Evolutionary conservation across 2,888 invertebrate genomes (phyloP).

Genomic region (Cheilosia variabilis): DNA sequence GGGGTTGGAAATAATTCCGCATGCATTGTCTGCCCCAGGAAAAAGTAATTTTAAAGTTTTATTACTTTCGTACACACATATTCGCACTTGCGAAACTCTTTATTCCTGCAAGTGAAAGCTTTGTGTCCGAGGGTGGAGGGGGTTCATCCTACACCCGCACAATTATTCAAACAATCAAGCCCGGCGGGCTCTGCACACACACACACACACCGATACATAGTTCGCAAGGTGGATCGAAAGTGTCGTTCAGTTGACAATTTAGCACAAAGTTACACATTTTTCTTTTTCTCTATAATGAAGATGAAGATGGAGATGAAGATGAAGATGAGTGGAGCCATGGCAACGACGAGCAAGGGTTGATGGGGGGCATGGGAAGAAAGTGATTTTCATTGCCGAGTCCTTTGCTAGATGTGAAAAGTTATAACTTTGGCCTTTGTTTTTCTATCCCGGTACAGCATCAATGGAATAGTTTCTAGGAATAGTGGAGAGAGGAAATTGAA

Average conservation of each 20-base stretch:
- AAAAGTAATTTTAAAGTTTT: slow-evolving; percentile 75
- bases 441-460: slow-evolving; percentile 23
- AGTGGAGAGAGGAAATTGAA: slow-evolving; percentile 54
- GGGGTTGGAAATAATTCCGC: slow-evolving; percentile 48
- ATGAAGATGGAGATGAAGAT: slow-evolving; percentile 52
- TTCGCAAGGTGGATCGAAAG: slow-evolving; percentile 62
- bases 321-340: slow-evolving; percentile 28
- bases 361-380: slow-evolving; percentile 16
- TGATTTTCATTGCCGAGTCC: slow-evolving; percentile 53
- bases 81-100: slow-evolving; percentile 51
- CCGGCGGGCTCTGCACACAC: slow-evolving; percentile 44
- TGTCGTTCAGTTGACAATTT: slow-evolving; percentile 70
- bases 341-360: slow-evolving; percentile 14
- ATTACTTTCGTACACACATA: slow-evolving; percentile 66
- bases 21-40: slow-evolving; percentile 70
- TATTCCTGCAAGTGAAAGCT: slow-evolving; percentile 65
- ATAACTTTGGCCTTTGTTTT: slow-evolving; percentile 65
- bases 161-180: slow-evolving; percentile 69
- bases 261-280: slow-evolving; percentile 56
- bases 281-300: slow-evolving; percentile 11
- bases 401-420: slow-evolving; percentile 54
- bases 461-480: slow-evolving; percentile 50
- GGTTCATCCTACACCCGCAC: slow-evolving; percentile 39
- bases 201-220: background rate
- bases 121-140: slow-evolving; percentile 43